phyloP scores from a whole-genome alignment of 2,797 vertebrate species.

The Ptychobarbus kaznakovi region DNA sequence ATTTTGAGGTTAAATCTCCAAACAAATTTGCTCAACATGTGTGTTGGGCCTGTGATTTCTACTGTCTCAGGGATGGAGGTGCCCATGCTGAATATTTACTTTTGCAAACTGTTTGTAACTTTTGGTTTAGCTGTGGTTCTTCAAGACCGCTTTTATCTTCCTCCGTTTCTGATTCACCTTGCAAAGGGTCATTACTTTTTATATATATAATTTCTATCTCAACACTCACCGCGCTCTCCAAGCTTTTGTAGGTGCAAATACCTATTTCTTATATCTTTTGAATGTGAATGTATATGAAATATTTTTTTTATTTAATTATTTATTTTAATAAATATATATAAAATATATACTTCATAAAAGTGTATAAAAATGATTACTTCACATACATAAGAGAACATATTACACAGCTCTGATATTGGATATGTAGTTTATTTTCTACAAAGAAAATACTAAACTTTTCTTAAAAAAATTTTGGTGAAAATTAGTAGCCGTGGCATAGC shows the following conservation, averaged over 20 bases:
- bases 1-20: conserved; percentile 44
- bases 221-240: no score
- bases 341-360: no score
- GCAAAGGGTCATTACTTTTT: neutral
- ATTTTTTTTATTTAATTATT: neutral
- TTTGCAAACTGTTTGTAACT: conserved; percentile 29
- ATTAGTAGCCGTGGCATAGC: no score
- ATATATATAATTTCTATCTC: neutral
- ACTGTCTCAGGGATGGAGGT: conserved; percentile 36
- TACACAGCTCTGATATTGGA: neutral
- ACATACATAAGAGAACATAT: neutral
- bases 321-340: no score
- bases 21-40: conserved; percentile 54
- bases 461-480: neutral
- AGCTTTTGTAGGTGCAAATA: no score
- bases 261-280: no score
- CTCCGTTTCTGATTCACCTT: neutral
- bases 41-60: conserved; percentile 52
- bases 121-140: neutral
- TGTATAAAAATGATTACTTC: neutral
- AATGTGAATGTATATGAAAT: neutral
- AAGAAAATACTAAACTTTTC: neutral
- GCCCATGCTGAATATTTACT: conserved; percentile 53
- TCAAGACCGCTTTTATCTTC: neutral
- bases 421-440: neutral